Conservation (phyloP, 1,140 invertebrate genomes). For the Onthophagus taurus region DNA sequence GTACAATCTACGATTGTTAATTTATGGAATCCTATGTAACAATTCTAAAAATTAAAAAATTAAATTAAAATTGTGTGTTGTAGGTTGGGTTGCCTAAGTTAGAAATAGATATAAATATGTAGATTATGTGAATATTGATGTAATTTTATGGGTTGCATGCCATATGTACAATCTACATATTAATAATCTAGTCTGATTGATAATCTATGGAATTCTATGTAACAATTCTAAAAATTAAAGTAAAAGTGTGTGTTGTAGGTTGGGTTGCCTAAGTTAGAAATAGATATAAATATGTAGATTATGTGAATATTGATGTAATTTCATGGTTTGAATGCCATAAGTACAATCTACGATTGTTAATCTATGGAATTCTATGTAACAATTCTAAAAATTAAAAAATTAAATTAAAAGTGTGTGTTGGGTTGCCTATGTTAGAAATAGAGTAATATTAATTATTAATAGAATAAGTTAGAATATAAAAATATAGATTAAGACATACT, state of each 20-base stretch:
- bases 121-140: slow-evolving; percentile 53
- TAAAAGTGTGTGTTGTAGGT: too few relatives aligned
- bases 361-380: slow-evolving; percentile 64
- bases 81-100: too few relatives aligned
- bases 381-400: slow-evolving; percentile 21
- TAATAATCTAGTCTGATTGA: too few relatives aligned
- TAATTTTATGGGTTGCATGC: slow-evolving; percentile 77
- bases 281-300: background rate
- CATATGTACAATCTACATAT: slow-evolving; percentile 66
- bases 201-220: slow-evolving; percentile 71
- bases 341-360: slow-evolving; percentile 69
- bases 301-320: slow-evolving; percentile 54
- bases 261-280: too few relatives aligned
- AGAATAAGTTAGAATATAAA: background rate
- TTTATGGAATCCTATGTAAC: slow-evolving; percentile 64
- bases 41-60: slow-evolving; percentile 21
- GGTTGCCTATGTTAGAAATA: too few relatives aligned
- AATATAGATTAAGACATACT: background rate
- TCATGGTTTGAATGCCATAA: slow-evolving; percentile 80
- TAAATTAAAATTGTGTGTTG: background rate
- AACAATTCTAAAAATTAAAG: too few relatives aligned
- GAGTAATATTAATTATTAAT: too few relatives aligned
- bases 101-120: slow-evolving; percentile 37
- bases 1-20: slow-evolving; percentile 69
- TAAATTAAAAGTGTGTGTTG: background rate